Evolutionary conservation across 1,140 invertebrate species (phyloP).

Genomic region (Ptiloglossa arizonensis): DNA sequence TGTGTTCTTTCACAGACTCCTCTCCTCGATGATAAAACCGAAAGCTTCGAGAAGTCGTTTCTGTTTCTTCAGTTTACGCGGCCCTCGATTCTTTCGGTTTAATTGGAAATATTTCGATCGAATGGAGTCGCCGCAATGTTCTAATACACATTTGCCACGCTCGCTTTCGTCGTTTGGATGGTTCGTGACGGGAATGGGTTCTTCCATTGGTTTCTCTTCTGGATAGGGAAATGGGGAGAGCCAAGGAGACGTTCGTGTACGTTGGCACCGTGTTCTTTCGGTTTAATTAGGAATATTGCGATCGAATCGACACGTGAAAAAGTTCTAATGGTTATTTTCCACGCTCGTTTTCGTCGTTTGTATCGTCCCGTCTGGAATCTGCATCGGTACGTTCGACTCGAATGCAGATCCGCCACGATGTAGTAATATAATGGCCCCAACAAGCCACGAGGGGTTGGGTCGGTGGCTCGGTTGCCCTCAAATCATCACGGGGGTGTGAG

Average conservation of each 20-base stretch:
- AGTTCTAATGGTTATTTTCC: slow-evolving; percentile 24
- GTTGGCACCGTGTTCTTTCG: too few species aligned
- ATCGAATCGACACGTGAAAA: not conserved
- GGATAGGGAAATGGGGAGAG: too few species aligned
- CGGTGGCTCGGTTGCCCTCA: slow-evolving; percentile 76
- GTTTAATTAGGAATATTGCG: not conserved
- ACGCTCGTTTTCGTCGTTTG: slow-evolving; percentile 27
- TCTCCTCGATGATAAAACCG: too few species aligned
- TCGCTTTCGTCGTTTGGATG: slow-evolving; percentile 25
- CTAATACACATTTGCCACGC: slow-evolving; percentile 23
- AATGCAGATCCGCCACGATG: slow-evolving; percentile 43
- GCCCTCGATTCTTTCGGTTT: not conserved
- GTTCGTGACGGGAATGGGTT: too few species aligned
- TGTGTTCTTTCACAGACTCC: too few species aligned
- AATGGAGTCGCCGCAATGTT: not conserved
- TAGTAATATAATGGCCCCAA: slow-evolving; percentile 64
- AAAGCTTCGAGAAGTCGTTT: too few species aligned
- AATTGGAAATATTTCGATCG: not conserved
- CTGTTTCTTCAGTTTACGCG: slow-evolving; percentile 4
- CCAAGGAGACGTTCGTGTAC: too few species aligned
- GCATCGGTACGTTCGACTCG: slow-evolving; percentile 49
- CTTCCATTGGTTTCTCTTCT: too few species aligned
- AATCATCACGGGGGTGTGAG: slow-evolving; percentile 76
- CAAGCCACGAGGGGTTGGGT: slow-evolving; percentile 56
- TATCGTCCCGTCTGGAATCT: slow-evolving; percentile 17